Evolutionary conservation across 2,113 vertebrate genomes (phyloP).

Genomic region (Calonectris borealis): DNA sequence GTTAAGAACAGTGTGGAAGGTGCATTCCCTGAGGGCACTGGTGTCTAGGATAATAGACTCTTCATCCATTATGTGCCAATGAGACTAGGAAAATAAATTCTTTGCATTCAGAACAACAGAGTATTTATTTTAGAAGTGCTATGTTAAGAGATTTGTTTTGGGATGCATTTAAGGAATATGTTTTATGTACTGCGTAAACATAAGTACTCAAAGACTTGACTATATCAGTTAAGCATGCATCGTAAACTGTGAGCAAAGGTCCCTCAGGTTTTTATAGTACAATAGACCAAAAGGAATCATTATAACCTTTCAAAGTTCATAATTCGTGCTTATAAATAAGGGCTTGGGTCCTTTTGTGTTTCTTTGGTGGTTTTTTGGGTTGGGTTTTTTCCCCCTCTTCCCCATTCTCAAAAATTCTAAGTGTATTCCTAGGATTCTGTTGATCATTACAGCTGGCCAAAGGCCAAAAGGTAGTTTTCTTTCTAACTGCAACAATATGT

Average conservation of each 20-base stretch:
- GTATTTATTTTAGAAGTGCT: constrained; percentile 33
- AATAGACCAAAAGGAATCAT: background rate
- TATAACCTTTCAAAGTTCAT: background rate
- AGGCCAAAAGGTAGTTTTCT: background rate
- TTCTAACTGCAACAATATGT: background rate
- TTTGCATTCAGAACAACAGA: background rate
- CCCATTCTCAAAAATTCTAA: background rate
- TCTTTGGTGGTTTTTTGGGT: background rate
- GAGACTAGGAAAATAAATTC: constrained; percentile 34
- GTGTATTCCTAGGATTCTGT: background rate
- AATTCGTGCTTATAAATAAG: background rate
- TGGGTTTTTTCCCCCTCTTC: background rate
- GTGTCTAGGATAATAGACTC: constrained; percentile 53
- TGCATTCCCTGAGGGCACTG: constrained; percentile 24
- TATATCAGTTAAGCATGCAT: background rate
- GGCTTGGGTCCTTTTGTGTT: background rate
- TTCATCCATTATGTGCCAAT: constrained; percentile 12
- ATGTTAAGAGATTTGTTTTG: constrained; percentile 3
- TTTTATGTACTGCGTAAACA: constrained; percentile 10
- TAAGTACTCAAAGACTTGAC: background rate
- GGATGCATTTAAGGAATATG: background rate
- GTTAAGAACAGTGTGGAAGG: constrained; percentile 35
- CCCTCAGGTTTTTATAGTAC: background rate
- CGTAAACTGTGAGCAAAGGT: background rate
- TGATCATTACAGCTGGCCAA: background rate